Conservation (phyloP, 2,797 vertebrate genomes). For the Gouania willdenowi region DNA sequence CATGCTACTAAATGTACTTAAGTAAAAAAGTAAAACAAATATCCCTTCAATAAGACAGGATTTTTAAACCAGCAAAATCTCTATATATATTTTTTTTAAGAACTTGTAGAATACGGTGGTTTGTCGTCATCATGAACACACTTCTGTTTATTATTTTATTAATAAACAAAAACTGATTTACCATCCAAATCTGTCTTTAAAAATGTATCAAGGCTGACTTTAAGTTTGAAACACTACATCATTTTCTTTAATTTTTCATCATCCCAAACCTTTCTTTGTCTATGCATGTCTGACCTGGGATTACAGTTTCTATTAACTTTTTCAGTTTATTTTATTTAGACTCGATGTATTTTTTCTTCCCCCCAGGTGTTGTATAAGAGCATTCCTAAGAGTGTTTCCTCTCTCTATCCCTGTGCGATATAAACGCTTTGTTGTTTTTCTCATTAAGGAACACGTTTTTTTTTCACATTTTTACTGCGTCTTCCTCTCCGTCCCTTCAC, state of each 20-base stretch:
- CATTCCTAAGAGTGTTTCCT: too few species aligned
- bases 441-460: too few species aligned
- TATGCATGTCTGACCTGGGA: conserved; percentile 21
- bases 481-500: background rate
- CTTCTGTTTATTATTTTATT: background rate
- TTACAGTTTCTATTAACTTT: conserved; percentile 26
- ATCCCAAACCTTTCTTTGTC: conserved; percentile 3
- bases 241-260: conserved; percentile 1
- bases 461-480: too few species aligned
- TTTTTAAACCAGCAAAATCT: too few species aligned
- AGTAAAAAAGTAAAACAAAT: too few species aligned
- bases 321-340: conserved; percentile 1
- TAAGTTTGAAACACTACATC: background rate
- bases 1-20: too few species aligned
- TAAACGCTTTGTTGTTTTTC: too few species aligned
- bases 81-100: too few species aligned
- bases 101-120: too few species aligned
- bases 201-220: background rate
- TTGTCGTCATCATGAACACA: too few species aligned
- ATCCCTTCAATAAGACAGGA: too few species aligned
- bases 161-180: background rate
- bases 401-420: background rate
- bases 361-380: conserved; percentile 1
- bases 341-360: conserved; percentile 14
- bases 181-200: background rate